phyloP scores from a whole-genome alignment of 2,888 invertebrate species.

The Busseola fusca region DNA sequence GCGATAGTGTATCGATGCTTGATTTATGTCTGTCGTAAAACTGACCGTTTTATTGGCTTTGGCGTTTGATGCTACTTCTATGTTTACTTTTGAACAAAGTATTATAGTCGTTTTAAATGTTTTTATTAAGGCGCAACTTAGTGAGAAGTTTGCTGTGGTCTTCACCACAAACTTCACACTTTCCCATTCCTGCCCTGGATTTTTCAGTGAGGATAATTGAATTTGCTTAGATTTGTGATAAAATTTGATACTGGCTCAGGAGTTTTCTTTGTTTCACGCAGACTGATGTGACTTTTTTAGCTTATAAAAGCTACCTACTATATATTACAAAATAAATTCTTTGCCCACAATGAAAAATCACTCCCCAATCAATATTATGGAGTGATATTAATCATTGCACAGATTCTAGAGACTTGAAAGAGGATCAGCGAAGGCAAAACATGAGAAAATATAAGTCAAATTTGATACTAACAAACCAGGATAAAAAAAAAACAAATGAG shows the following conservation, averaged over 20 bases:
- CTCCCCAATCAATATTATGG: not conserved
- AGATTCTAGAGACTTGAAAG: not conserved
- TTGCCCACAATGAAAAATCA: not conserved
- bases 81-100: constrained; percentile 72
- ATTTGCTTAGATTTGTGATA: not conserved
- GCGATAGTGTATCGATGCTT: constrained; percentile 77
- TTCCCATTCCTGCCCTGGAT: not conserved
- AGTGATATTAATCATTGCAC: not conserved
- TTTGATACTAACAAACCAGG: not conserved
- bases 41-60: constrained; percentile 80
- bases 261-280: not conserved
- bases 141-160: constrained; percentile 52
- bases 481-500: not conserved
- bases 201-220: not conserved
- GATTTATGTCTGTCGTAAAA: constrained; percentile 83
- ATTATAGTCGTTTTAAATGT: constrained; percentile 51
- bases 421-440: not conserved
- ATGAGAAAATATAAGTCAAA: not conserved
- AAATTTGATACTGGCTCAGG: too few relatives aligned
- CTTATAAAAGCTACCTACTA: not conserved
- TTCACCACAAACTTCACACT: not conserved
- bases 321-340: not conserved
- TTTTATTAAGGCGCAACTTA: constrained; percentile 58
- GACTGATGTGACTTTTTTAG: not conserved
- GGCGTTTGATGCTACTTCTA: constrained; percentile 70